These are phyloP conservation scores for Diarsia mendica DNA, from an alignment of 2,888 invertebrate species.

Conservation along the genomic window DNA sequence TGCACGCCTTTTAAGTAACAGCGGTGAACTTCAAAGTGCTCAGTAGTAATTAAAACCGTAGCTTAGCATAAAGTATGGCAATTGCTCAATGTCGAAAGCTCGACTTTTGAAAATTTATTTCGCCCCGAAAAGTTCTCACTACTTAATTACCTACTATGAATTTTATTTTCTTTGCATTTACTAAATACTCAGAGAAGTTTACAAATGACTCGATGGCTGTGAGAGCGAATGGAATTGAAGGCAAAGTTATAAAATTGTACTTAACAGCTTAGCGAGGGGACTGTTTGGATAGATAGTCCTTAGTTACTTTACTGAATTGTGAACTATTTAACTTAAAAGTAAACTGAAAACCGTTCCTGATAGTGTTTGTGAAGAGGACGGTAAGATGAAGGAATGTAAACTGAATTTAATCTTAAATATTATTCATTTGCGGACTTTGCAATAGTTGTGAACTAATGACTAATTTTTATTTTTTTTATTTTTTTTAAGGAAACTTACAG, in stretches of 20 bases:
- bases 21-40: conserved; percentile 78
- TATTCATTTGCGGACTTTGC: neutral
- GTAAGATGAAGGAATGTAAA: neutral
- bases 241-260: conserved; percentile 37
- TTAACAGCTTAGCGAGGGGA: conserved; percentile 23
- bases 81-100: conserved; percentile 84
- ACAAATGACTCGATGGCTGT: conserved; percentile 40
- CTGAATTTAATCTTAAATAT: neutral
- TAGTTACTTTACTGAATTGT: conserved; percentile 7
- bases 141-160: conserved; percentile 68
- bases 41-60: conserved; percentile 85
- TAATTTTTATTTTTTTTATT: too few relatives aligned
- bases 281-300: conserved; percentile 30
- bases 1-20: conserved; percentile 70
- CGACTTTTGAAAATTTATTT: conserved; percentile 78
- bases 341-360: conserved; percentile 11
- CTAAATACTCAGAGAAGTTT: conserved; percentile 45
- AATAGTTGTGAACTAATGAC: neutral
- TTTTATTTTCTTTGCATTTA: conserved; percentile 56
- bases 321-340: conserved; percentile 11
- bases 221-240: conserved; percentile 32
- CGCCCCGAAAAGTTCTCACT: conserved; percentile 65
- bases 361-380: conserved; percentile 6
- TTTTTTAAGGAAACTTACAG: too few relatives aligned
- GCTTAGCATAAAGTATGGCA: conserved; percentile 84